phyloP scores from a whole-genome alignment of 2,797 vertebrate genomes.

The Amblyraja radiata region DNA sequence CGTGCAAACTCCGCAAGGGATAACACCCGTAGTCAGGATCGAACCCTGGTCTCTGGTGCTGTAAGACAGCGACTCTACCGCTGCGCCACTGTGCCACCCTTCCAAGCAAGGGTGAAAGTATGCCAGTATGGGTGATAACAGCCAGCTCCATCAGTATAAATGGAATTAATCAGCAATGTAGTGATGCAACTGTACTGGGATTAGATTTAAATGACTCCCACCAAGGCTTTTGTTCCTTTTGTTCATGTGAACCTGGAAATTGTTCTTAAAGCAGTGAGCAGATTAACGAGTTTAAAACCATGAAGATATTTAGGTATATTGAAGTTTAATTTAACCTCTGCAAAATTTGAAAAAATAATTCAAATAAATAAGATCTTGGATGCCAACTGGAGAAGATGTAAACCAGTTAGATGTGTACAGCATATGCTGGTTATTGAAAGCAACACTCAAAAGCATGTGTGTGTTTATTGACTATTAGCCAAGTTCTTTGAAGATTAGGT shows the following conservation, averaged over 20 bases:
- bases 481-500: background rate
- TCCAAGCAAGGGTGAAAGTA: too few species aligned
- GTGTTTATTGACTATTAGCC: background rate
- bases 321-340: background rate
- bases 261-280: background rate
- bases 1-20: too few species aligned
- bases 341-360: background rate
- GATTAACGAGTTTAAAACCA: background rate
- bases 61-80: too few species aligned
- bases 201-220: background rate
- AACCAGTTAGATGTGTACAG: background rate
- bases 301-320: background rate
- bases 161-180: too few species aligned
- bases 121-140: too few species aligned
- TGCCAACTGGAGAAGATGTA: background rate
- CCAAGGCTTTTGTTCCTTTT: background rate
- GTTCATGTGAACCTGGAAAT: too few species aligned
- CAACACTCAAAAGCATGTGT: background rate
- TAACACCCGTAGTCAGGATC: too few species aligned
- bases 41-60: too few species aligned
- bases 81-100: too few species aligned
- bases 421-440: background rate
- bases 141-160: too few species aligned
- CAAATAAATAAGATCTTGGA: background rate
- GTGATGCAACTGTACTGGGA: too few species aligned